Percentiles rank a stretch among this genome's conserved stretches.
phyloP scores from a whole-genome alignment of 1,140 invertebrate genomes.

The Hyphantria cunea region DNA sequence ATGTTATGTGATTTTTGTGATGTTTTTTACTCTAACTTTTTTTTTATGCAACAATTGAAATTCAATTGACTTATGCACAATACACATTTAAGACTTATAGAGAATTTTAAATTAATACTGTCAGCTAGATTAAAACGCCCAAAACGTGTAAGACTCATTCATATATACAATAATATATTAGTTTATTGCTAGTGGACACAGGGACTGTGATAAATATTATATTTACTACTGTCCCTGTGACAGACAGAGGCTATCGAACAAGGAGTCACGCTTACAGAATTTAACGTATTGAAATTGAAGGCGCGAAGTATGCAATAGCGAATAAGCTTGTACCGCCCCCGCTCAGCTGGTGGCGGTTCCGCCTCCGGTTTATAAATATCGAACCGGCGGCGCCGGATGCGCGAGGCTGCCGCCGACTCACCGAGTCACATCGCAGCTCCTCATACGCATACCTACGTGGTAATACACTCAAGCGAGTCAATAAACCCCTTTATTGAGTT shows the following conservation, averaged over 20 bases:
- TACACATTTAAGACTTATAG: no score
- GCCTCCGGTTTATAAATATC: conserved; percentile 73
- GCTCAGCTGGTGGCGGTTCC: conserved; percentile 55
- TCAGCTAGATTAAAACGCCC: no score
- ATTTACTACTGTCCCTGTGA: no score
- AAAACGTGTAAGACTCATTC: no score
- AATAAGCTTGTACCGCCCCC: conserved; percentile 41
- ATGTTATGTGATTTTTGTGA: no score
- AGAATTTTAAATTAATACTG: no score
- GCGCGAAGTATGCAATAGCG: conserved; percentile 32
- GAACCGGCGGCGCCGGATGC: conserved; percentile 58
- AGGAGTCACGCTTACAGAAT: conserved; percentile 12
- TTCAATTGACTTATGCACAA: no score
- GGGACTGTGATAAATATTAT: no score
- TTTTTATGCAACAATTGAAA: no score
- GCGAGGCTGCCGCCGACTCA: conserved; percentile 35
- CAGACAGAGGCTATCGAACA: conserved; percentile 8
- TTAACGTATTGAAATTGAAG: conserved; percentile 29
- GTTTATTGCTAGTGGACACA: no score
- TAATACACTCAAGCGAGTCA: conserved; percentile 33
- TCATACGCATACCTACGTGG: conserved; percentile 15
- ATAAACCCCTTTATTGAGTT: conserved; percentile 43
- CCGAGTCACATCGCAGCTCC: conserved; percentile 23
- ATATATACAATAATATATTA: no score
- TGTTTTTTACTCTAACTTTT: no score